Evolutionary conservation across 2,888 invertebrate species (phyloP), one percentile per base, ranked within the genome.

Genomic region (Andrena hattorfiana): DNA sequence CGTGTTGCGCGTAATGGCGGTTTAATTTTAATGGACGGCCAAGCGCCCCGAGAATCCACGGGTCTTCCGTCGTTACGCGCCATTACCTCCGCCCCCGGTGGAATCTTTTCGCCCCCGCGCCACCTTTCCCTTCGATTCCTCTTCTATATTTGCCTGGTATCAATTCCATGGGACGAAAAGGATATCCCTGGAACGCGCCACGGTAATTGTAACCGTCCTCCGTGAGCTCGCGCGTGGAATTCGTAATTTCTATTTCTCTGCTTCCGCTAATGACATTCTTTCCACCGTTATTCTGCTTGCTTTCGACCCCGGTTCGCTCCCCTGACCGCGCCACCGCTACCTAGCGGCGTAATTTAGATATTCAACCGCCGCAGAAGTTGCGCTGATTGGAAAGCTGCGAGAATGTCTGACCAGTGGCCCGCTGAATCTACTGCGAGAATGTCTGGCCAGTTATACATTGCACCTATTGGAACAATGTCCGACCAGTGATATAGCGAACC

Each of bases 1-100:
- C 60, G 80, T 49, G 56, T 56, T 26, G 56, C 54, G 66, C 67
- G 62, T 81, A 81, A 83, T 81, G 73, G 72, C 28, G 69, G 6
- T 81, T 73, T 77, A 83, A 83, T 73, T 77, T 74, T 82, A 77
- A 81, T 68, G 70, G 67, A 77, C 82, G 81, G 16, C 30, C 54
- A 28, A 49, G 60, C 73, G 20, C 42, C 35, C 54, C 66, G 48
- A 66, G 70, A 63, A 81, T 66, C 74, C 20, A 59, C 70, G 42
- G 42, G 71, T 82, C 64, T 48, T 78, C 62, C 74, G 6, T 79
- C 74, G 76, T 77, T 81, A 77, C 28, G 64, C 20, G 66, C 56
- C 49, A 77, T 83, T 83, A 83, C 67, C 59, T 48, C n/a, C n/a
- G 2, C 42, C 28, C 16, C 54, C 32, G 48, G n/a, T 64, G 10